These are phyloP conservation scores for Vollenhovia emeryi DNA, from an alignment of 1,140 invertebrate genomes.

Conservation along the genomic window DNA sequence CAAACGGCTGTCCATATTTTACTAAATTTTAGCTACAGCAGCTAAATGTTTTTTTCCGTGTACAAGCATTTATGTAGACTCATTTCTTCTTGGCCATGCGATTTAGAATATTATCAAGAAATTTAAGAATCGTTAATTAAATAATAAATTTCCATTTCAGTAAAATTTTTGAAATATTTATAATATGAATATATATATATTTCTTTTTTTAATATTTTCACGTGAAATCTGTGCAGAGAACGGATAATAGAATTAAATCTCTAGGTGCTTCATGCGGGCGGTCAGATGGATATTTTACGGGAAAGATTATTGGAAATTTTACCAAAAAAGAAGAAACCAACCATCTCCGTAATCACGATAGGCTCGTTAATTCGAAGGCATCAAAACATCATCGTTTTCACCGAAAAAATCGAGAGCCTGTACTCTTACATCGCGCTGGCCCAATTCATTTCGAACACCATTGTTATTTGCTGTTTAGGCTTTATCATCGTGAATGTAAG, in stretches of 20 bases:
- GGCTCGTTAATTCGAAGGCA: constrained; percentile 32
- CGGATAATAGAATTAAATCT: not conserved
- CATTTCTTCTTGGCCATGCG: not conserved
- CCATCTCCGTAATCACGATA: not conserved
- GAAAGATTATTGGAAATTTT: constrained; percentile 9
- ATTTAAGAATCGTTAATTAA: not conserved
- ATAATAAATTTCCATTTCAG: not conserved
- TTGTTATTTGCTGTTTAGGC: constrained; percentile 59
- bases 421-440: constrained; percentile 60
- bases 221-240: not conserved
- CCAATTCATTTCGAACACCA: constrained; percentile 57
- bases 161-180: not conserved
- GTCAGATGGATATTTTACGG: constrained; percentile 62
- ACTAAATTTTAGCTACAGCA: no score
- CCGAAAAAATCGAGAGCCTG: constrained; percentile 46
- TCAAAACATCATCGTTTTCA: constrained; percentile 55
- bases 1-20: no score
- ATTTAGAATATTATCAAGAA: not conserved
- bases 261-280: constrained; percentile 61
- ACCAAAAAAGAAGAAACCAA: not conserved
- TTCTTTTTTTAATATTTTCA: not conserved
- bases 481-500: constrained; percentile 61
- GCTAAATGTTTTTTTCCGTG: no score
- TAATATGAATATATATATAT: not conserved
- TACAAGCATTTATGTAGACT: not conserved